Base-by-base conservation (phyloP, 1,140 invertebrate species). In the Leptopilina clavipes region DNA sequence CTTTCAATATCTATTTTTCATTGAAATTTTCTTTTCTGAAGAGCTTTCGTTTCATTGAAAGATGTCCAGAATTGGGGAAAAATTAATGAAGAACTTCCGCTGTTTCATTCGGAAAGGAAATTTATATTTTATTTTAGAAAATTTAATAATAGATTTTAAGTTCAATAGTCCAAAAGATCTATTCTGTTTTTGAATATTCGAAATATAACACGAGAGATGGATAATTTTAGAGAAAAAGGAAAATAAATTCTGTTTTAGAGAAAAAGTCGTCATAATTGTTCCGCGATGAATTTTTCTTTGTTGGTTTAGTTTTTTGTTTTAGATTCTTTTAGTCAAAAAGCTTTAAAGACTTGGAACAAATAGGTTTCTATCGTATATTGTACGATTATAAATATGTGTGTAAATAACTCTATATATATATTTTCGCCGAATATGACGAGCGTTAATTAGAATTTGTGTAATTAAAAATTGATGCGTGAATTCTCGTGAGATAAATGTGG, bases 341-440 rank as follows among this genome's bases (percentile, higher is more conserved):
- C 56, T 65, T 65, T 31, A 12, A 65, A 65, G 12, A 31, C 56
- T 65, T 14, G 11, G 56, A 65, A 65, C 22, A 31, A 22, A 65
- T 65, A 65, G 48, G 5, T 22, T 65, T n/a, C 9, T 25, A 59
- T 59, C 19, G 12, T 65, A n/a, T n/a, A 65, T n/a, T 59, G 19
- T 59, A 22, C 22, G 19, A 59, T 59, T 59, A 22, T 59, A 59
- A 19, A 65, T 59, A 59, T 65, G 22, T 65, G 10, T 65, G 56
- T 65, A 65, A 65, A 65, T 65, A 65, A 14, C 56, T 59, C 22
- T 59, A n/a, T n/a, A n/a, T 11, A 11, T 44, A 59, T 25, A 59
- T 59, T 59, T 59, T 65, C 22, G 25, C 56, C 56, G 56, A 52
- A 65, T 65, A 65, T 65, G 22, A 14, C 56, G 25, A 31, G 56